Conservation (phyloP, 2,888 invertebrate genomes). For the Alloplasta piceator region DNA sequence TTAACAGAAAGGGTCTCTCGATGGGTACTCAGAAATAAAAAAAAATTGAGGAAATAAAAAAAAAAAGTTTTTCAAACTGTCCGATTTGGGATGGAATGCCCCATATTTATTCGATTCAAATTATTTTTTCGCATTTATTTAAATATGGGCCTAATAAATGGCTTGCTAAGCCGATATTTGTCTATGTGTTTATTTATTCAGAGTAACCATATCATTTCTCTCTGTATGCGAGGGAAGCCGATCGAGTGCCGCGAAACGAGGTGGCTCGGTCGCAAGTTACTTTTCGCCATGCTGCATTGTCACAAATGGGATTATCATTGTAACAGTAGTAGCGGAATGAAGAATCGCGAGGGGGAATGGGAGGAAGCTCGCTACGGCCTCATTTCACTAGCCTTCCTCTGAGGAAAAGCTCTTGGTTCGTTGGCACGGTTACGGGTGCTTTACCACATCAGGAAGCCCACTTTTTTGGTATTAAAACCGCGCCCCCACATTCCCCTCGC, state of each 20-base stretch:
- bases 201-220: neutral
- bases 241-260: constrained; percentile 59
- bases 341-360: constrained; percentile 6
- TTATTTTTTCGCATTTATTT: too few species aligned
- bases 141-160: too few species aligned
- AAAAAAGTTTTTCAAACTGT: too few species aligned
- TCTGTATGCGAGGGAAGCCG: constrained; percentile 55
- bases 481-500: constrained; percentile 9
- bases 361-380: constrained; percentile 25
- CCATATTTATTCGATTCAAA: too few species aligned
- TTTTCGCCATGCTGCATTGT: constrained; percentile 59
- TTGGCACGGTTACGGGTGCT: constrained; percentile 24
- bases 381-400: constrained; percentile 28
- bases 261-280: constrained; percentile 33
- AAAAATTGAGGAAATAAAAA: too few species aligned
- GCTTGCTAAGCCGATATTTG: too few species aligned
- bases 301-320: constrained; percentile 71
- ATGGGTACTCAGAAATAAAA: too few species aligned
- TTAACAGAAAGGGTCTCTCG: too few species aligned
- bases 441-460: constrained; percentile 20
- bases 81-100: too few species aligned
- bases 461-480: constrained; percentile 16
- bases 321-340: constrained; percentile 60
- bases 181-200: too few species aligned
- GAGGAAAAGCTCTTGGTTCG: constrained; percentile 36